Base-by-base conservation (phyloP, 2,888 invertebrate species). In the Fragum fragum region DNA sequence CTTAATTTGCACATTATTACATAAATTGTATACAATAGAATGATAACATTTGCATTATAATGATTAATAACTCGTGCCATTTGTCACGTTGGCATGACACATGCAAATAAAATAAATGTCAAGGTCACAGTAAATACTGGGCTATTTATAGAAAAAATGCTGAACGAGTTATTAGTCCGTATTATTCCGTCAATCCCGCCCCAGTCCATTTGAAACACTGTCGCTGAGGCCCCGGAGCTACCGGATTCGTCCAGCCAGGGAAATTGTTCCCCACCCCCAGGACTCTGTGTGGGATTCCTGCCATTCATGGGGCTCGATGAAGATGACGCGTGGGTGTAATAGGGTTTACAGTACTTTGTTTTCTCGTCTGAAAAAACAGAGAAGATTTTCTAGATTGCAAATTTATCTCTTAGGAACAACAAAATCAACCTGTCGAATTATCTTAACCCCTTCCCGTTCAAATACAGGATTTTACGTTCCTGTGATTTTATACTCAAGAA, bases 351-450 rank as follows among this genome's bases (percentile, higher is more conserved):
- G 36, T 76, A 69, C 70, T 77, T 79, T 1, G 74, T 72, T 71
- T 82, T 81, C 6, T 85, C 85, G 21, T 79, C 85, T 85, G 77
- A 36, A 81, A 77, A n/a, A n/a, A n/a, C n/a, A n/a, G n/a, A n/a
- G n/a, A n/a, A n/a, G n/a, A n/a, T n/a, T n/a, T n/a, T n/a, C n/a
- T n/a, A n/a, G n/a, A n/a, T n/a, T n/a, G n/a, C n/a, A n/a, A n/a
- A n/a, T n/a, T n/a, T n/a, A n/a, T n/a, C n/a, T n/a, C n/a, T n/a
- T n/a, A n/a, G n/a, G n/a, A n/a, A n/a, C n/a, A n/a, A n/a, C n/a
- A n/a, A n/a, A n/a, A n/a, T n/a, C n/a, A n/a, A n/a, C n/a, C n/a
- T n/a, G n/a, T n/a, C n/a, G n/a, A n/a, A n/a, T n/a, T n/a, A n/a
- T n/a, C n/a, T n/a, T n/a, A n/a, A n/a, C n/a, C n/a, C n/a, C n/a